Evolutionary conservation across 2,888 invertebrate genomes (phyloP).

Genomic region (Apamea anceps): DNA sequence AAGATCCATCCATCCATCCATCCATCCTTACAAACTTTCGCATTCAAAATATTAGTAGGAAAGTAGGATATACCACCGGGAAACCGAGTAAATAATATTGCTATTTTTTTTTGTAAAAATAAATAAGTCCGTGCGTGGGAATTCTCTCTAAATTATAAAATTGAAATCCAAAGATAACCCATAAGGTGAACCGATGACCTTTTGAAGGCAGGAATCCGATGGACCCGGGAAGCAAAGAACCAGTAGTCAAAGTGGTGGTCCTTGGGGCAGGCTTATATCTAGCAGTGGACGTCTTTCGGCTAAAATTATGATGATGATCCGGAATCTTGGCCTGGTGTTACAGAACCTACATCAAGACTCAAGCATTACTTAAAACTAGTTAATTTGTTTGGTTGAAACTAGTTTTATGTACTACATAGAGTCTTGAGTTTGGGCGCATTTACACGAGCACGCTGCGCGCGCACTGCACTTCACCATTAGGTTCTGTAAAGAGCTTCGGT

Average conservation of each 20-base stretch:
- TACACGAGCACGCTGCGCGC: background rate
- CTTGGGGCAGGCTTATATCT: background rate
- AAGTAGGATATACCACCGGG: too few relatives aligned
- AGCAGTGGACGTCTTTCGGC: background rate
- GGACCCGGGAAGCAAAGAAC: background rate
- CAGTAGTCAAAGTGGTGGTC: background rate
- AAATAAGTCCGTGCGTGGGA: too few relatives aligned
- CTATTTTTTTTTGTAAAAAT: background rate
- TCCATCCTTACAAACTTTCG: too few relatives aligned
- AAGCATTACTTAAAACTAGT: background rate
- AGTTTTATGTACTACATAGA: background rate
- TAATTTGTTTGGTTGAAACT: background rate
- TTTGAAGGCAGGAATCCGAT: background rate
- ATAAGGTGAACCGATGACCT: background rate
- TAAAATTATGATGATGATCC: background rate
- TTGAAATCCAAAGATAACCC: background rate
- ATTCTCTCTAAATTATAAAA: background rate
- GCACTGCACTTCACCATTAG: background rate
- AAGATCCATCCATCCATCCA: too few relatives aligned
- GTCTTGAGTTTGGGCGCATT: too few relatives aligned
- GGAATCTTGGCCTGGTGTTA: too few relatives aligned
- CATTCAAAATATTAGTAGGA: too few relatives aligned
- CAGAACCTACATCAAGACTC: background rate
- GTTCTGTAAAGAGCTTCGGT: background rate
- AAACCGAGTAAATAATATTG: background rate